Conservation (phyloP, 2,888 invertebrate genomes). For the Chalcosyrphus nemorum region DNA sequence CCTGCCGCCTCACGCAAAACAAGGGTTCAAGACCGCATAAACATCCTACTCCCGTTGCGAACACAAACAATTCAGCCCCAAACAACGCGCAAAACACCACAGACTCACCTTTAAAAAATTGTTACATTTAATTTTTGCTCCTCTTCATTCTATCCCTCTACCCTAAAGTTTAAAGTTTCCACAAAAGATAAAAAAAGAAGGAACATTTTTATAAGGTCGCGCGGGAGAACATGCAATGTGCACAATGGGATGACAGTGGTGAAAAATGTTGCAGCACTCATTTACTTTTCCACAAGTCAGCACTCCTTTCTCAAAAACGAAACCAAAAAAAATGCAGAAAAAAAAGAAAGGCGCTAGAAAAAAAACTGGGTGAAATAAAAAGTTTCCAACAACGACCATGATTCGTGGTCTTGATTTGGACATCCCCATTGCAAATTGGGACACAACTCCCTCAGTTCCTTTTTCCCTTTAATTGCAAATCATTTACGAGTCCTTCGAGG, state of each 20-base stretch:
- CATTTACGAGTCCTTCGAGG: slow-evolving; percentile 71
- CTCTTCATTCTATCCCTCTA: slow-evolving; percentile 4
- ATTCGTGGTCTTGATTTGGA: slow-evolving; percentile 71
- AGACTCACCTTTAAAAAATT: slow-evolving; percentile 68
- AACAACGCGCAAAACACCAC: slow-evolving; percentile 67
- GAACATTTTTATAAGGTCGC: slow-evolving; percentile 51
- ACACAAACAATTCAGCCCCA: slow-evolving; percentile 66
- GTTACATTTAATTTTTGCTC: slow-evolving; percentile 67
- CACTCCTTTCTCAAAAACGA: slow-evolving; percentile 22
- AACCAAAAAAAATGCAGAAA: not conserved
- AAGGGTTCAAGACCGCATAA: slow-evolving; percentile 69
- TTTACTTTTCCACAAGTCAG: slow-evolving; percentile 73
- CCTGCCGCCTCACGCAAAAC: slow-evolving; percentile 43
- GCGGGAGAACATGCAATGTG: slow-evolving; percentile 67
- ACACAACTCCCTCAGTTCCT: slow-evolving; percentile 43
- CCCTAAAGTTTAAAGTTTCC: slow-evolving; percentile 47
- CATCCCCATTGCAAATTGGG: slow-evolving; percentile 71
- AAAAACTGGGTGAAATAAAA: slow-evolving; percentile 47
- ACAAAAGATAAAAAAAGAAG: slow-evolving; percentile 35
- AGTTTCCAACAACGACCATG: slow-evolving; percentile 58
- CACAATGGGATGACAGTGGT: slow-evolving; percentile 68
- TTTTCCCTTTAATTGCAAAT: slow-evolving; percentile 69
- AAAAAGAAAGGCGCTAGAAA: slow-evolving; percentile 2
- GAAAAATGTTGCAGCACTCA: slow-evolving; percentile 72
- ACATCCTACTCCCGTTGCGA: slow-evolving; percentile 56